Conservation (phyloP, 2,888 invertebrate genomes). For the Anthrax anthrax region DNA sequence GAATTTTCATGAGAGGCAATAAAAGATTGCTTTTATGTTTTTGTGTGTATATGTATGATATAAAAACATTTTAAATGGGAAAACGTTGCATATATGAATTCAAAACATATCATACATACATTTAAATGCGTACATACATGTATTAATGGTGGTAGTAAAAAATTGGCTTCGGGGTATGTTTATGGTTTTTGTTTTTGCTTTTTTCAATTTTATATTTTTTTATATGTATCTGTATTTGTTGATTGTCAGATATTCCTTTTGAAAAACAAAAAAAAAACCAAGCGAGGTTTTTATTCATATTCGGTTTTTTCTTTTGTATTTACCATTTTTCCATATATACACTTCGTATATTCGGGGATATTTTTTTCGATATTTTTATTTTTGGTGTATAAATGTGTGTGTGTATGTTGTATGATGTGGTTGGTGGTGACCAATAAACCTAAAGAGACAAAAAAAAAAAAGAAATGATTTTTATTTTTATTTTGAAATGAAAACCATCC, state of each 20-base stretch:
- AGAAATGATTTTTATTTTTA: too few species aligned
- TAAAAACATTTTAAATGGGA: too few species aligned
- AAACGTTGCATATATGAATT: too few species aligned
- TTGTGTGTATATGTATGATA: too few species aligned
- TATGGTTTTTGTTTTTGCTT: neutral
- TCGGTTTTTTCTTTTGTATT: neutral
- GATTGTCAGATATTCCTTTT: neutral
- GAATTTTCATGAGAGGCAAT: neutral
- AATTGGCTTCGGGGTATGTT: neutral
- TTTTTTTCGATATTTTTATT: too few species aligned
- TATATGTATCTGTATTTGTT: neutral
- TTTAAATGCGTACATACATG: too few species aligned
- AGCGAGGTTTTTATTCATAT: too few species aligned
- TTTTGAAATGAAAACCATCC: too few species aligned
- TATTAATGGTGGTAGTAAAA: neutral
- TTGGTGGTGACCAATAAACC: neutral
- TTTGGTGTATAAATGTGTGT: too few species aligned
- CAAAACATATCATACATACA: too few species aligned
- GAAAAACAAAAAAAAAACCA: too few species aligned
- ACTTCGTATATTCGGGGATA: neutral
- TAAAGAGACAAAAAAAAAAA: neutral
- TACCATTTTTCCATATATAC: neutral
- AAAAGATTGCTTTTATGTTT: too few species aligned
- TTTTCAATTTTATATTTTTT: neutral
- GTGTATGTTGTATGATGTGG: neutral